Evolutionary conservation across 2,888 invertebrate species (phyloP), one percentile per base, ranked within the genome.

Genomic region (Tachina grossa): DNA sequence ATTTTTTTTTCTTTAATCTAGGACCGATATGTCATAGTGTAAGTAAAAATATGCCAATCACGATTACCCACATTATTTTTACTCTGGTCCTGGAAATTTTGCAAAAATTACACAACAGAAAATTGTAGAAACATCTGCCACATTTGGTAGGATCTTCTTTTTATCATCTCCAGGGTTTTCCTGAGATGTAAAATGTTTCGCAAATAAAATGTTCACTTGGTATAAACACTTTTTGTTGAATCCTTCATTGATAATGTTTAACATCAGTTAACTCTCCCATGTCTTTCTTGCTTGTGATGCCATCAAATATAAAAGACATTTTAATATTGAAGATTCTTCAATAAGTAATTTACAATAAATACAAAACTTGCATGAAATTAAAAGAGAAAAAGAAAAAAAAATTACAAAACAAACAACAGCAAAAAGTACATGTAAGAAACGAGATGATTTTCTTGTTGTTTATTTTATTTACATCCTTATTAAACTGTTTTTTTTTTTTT

Each of bases 291-390:
- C 78, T 31, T 5, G 31, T 31, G 31, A 31, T 72, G 68, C 85
- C 74, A 81, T 85, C 85, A 85, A 78, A 78, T 69, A 78, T 74
- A 82, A 85, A 81, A 78, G 81, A 85, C 81, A 78, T 82, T 77
- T 85, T 78, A 74, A 82, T 78, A 82, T 85, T 85, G 85, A 85
- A 78, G 85, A 63, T 65, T 74, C 81, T 82, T 85, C 81, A 85
- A 85, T 85, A 82, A 77, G 74, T 81, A 78, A 83, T 72, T 81
- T 74, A 75, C 59, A 68, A 68, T 75, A 75, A 68, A 68, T 59
- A 57, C 72, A 74, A 68, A 71, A 72, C 51, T 45, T 16, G 9
- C 16, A 69, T 16, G 41, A 47, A 22, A 59, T 49, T 13, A n/a
- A 63, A 55, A 16, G 31, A 22, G 55, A 39, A 6, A 55, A 16